These are phyloP conservation scores for Adelosebastes latens DNA, from an alignment of 2,797 vertebrate genomes.

Conservation along the genomic window DNA sequence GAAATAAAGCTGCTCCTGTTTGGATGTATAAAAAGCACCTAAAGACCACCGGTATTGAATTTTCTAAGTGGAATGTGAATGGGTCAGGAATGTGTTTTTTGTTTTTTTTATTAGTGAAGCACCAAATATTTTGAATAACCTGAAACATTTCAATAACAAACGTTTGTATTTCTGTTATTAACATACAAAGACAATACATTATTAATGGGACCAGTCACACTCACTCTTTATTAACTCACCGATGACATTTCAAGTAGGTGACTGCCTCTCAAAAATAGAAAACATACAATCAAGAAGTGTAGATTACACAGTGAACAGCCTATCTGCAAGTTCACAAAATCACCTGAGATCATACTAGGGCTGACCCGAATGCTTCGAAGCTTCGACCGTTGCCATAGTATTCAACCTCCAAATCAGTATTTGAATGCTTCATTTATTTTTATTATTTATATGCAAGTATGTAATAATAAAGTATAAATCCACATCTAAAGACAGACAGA, in stretches of 20 bases:
- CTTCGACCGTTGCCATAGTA: too few species aligned
- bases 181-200: neutral
- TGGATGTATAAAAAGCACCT: slow-evolving; percentile 1
- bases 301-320: slow-evolving; percentile 19
- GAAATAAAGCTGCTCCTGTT: slow-evolving; percentile 3
- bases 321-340: slow-evolving; percentile 24
- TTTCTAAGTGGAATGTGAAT: slow-evolving; percentile 2
- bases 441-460: too few species aligned
- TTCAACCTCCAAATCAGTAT: too few species aligned
- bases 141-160: neutral
- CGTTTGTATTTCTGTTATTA: neutral
- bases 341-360: slow-evolving; percentile 57
- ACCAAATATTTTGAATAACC: slow-evolving; percentile 4
- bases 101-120: neutral
- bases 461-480: too few species aligned
- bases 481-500: too few species aligned
- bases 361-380: too few species aligned
- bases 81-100: neutral
- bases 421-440: too few species aligned
- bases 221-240: neutral
- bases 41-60: neutral
- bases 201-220: neutral
- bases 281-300: slow-evolving; percentile 17
- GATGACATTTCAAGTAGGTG: neutral
- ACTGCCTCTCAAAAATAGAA: slow-evolving; percentile 1